Conservation (phyloP, 2,888 invertebrate species). For the Volucella zonaria region DNA sequence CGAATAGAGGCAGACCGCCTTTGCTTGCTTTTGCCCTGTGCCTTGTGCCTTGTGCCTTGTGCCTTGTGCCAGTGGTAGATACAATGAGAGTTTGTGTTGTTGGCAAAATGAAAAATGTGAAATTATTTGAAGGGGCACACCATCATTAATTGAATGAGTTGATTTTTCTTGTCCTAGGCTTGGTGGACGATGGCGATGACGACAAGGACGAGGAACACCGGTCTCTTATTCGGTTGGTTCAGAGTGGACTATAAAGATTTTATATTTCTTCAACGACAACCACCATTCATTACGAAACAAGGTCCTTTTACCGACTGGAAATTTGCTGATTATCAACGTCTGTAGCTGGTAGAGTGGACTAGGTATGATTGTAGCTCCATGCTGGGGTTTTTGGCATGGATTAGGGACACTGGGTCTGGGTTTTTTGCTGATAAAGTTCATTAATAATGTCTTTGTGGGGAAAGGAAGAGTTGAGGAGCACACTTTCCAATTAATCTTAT, state of each 20-base stretch:
- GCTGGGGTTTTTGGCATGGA: not conserved
- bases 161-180: conserved; percentile 52
- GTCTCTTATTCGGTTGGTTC: conserved; percentile 40
- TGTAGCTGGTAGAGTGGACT: not conserved
- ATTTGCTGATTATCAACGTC: conserved; percentile 55
- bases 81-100: conserved; percentile 55
- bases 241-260: conserved; percentile 29
- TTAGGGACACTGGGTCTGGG: conserved; percentile 1
- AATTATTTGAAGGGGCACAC: conserved; percentile 70
- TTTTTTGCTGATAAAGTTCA: conserved; percentile 54
- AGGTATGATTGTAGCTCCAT: not conserved
- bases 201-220: not conserved
- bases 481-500: conserved; percentile 54
- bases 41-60: not conserved
- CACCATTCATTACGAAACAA: conserved; percentile 53
- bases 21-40: conserved; percentile 5
- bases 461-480: conserved; percentile 41
- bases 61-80: not conserved
- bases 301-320: conserved; percentile 51
- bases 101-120: conserved; percentile 72
- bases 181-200: conserved; percentile 26
- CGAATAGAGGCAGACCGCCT: conserved; percentile 14
- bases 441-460: conserved; percentile 60
- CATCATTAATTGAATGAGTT: conserved; percentile 74
- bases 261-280: conserved; percentile 20